These are phyloP conservation scores for Chloroceryle aenea DNA, from an alignment of 2,113 vertebrate species.

Conservation along the genomic window DNA sequence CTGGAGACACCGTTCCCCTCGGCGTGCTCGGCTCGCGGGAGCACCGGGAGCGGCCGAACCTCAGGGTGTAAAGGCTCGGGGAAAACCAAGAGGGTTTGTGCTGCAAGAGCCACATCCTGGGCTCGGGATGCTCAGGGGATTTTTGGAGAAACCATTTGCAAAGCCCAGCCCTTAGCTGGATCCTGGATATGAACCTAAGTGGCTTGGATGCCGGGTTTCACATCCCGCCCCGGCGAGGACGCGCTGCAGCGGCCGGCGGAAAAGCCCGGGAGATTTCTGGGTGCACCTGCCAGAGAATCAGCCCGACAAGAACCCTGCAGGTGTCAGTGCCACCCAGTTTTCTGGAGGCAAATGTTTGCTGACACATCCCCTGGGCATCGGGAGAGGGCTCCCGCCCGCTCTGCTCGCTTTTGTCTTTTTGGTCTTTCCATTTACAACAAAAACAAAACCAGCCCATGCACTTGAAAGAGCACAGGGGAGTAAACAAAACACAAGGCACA, in stretches of 20 bases:
- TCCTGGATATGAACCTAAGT: background rate
- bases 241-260: background rate
- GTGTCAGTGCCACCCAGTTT: background rate
- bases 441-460: slow-evolving; percentile 5
- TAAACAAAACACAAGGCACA: background rate
- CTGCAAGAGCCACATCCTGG: accelerated
- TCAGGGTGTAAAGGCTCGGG: background rate
- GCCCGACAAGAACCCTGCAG: background rate
- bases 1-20: accelerated
- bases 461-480: slow-evolving; percentile 23
- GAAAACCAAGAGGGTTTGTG: background rate
- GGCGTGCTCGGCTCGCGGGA: accelerated
- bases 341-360: background rate
- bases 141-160: background rate
- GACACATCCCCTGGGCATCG: background rate
- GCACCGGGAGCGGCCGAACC: background rate
- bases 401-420: background rate
- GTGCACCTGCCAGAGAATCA: background rate
- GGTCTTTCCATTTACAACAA: background rate
- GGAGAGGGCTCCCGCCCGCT: background rate
- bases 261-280: background rate
- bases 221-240: background rate
- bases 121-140: too few relatives aligned
- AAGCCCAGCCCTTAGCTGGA: background rate
- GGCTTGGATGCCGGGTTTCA: background rate